A percentile compares a stretch with the other conserved stretches of the same genome.
Evolutionary conservation across 2,888 invertebrate species (phyloP).

Genomic region (Lobophora halterata): DNA sequence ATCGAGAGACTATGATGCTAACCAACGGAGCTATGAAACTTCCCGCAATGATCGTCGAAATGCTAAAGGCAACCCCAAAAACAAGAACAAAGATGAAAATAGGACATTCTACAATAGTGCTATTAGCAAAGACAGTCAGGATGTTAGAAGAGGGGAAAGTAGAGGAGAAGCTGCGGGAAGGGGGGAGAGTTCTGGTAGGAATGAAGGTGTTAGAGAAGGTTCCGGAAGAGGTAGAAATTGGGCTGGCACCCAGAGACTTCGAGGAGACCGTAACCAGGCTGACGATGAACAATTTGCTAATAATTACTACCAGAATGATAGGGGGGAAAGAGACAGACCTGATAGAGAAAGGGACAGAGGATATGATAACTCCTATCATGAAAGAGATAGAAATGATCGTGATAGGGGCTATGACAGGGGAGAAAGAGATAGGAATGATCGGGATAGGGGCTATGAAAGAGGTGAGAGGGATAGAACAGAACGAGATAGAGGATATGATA

Average conservation of each 20-base stretch:
- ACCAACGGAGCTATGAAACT: slow-evolving; percentile 22
- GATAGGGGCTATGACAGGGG: slow-evolving; percentile 38
- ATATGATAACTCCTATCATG: slow-evolving; percentile 12
- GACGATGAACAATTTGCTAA: slow-evolving; percentile 72
- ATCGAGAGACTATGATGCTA: slow-evolving; percentile 25
- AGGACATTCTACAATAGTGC: slow-evolving; percentile 69
- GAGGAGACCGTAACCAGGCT: slow-evolving; percentile 57
- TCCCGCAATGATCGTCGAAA: slow-evolving; percentile 45
- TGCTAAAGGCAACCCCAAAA: slow-evolving; percentile 52
- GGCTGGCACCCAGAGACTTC: slow-evolving; percentile 58
- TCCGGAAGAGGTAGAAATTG: slow-evolving; percentile 52
- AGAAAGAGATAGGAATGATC: slow-evolving; percentile 27
- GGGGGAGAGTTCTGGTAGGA: slow-evolving; percentile 7
- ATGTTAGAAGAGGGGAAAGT: slow-evolving; percentile 47
- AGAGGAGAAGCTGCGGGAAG: slow-evolving; percentile 7
- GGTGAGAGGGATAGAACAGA: slow-evolving; percentile 1
- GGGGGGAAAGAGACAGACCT: slow-evolving; percentile 14
- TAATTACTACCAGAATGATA: slow-evolving; percentile 49
- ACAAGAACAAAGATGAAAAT: slow-evolving; percentile 61
- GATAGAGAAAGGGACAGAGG: slow-evolving; percentile 12
- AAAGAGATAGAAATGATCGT: slow-evolving; percentile 32
- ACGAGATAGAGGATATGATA: slow-evolving; percentile 9
- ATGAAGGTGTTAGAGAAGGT: slow-evolving; percentile 29
- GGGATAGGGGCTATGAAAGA: slow-evolving; percentile 23
- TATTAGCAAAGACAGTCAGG: slow-evolving; percentile 59